Conservation (phyloP, 1,140 invertebrate genomes). For the Drepana arcuata region DNA sequence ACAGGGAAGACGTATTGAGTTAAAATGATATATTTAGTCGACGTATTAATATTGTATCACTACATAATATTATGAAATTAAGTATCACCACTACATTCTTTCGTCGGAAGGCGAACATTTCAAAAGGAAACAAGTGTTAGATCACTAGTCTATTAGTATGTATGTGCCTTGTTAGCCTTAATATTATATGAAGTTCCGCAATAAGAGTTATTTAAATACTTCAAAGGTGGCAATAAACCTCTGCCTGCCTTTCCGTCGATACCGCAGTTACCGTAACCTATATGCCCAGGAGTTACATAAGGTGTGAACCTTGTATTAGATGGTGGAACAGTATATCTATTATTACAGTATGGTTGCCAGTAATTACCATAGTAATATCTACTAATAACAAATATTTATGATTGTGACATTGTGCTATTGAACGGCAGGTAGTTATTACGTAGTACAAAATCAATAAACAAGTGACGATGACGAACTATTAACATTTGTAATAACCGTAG, state of each 20-base stretch:
- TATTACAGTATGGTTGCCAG: too few relatives aligned
- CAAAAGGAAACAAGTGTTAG: background rate
- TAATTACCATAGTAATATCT: background rate
- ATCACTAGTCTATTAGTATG: background rate
- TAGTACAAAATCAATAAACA: slow-evolving; percentile 2
- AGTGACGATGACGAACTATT: slow-evolving; percentile 18
- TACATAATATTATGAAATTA: background rate
- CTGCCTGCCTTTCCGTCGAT: too few relatives aligned
- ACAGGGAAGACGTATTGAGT: background rate
- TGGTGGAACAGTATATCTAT: too few relatives aligned
- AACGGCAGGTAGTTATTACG: background rate
- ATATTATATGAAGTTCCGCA: too few relatives aligned
- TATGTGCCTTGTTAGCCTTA: background rate
- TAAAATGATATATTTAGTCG: background rate
- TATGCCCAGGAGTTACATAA: too few relatives aligned
- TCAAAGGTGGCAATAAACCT: too few relatives aligned
- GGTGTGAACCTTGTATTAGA: too few relatives aligned
- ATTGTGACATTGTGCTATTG: background rate
- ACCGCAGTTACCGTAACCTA: too few relatives aligned
- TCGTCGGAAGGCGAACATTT: too few relatives aligned
- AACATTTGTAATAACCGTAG: slow-evolving; percentile 12
- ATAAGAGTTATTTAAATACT: too few relatives aligned
- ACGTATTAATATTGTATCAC: background rate
- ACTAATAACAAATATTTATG: background rate
- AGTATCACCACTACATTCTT: too few relatives aligned